phyloP scores from a whole-genome alignment of 1,140 invertebrate genomes.

The honey bee (Apis mellifera) region DNA sequence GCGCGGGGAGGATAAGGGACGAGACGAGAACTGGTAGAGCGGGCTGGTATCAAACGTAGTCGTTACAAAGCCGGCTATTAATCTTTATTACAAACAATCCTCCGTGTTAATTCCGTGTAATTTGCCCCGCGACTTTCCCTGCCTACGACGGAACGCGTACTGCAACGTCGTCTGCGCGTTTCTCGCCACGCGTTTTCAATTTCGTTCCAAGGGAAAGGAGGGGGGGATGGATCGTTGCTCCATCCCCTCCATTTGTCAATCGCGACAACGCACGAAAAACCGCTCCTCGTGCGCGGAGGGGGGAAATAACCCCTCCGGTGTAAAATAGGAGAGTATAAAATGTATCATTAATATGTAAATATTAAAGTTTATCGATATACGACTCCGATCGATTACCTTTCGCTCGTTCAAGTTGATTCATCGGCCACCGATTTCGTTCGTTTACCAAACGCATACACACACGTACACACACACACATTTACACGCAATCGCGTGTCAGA shows the following conservation, averaged over 20 bases:
- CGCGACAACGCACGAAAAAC: background rate
- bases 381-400: background rate
- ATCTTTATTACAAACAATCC: conserved; percentile 73
- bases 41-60: conserved; percentile 64
- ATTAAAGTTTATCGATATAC: background rate
- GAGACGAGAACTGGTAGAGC: conserved; percentile 15
- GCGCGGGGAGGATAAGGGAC: background rate
- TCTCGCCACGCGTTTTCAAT: conserved; percentile 34
- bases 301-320: no score
- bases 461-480: background rate
- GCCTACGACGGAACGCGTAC: conserved; percentile 5
- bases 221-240: background rate
- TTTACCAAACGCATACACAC: background rate
- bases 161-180: conserved; percentile 20
- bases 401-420: background rate
- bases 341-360: background rate
- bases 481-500: conserved; percentile 11
- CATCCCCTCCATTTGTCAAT: background rate
- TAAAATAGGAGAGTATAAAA: conserved; percentile 15
- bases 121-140: conserved; percentile 52
- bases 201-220: no score
- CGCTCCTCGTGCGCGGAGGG: background rate
- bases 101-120: conserved; percentile 69
- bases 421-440: background rate
- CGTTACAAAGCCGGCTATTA: conserved; percentile 67